Evolutionary conservation across 2,888 invertebrate species (phyloP).

Genomic region (Polia nebulosa): DNA sequence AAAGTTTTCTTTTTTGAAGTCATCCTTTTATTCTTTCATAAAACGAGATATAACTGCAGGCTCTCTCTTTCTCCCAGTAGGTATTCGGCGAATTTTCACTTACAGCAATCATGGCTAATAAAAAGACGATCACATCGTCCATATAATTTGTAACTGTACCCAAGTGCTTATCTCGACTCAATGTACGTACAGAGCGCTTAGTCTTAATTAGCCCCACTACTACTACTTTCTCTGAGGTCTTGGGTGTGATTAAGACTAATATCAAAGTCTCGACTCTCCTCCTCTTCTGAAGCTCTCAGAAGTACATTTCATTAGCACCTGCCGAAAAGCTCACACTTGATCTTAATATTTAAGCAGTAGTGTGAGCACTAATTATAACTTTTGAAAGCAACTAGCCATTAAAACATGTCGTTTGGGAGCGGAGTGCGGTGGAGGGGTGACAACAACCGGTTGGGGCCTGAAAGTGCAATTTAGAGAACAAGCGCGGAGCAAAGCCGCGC

Average conservation of each 20-base stretch:
- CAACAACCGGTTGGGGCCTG: constrained; percentile 62
- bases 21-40: constrained; percentile 3
- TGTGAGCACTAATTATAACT: constrained; percentile 33
- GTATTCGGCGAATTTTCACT: neutral
- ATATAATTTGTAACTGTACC: neutral
- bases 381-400: constrained; percentile 45
- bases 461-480: constrained; percentile 65
- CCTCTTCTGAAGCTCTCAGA: neutral
- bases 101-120: neutral
- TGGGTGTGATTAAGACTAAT: constrained; percentile 2
- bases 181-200: neutral
- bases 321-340: constrained; percentile 10
- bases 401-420: constrained; percentile 32
- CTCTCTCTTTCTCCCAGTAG: neutral
- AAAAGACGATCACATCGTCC: neutral
- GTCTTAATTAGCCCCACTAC: neutral
- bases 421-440: constrained; percentile 35
- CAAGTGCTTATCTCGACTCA: neutral
- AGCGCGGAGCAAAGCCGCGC: constrained; percentile 45
- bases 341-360: constrained; percentile 29
- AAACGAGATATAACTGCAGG: neutral
- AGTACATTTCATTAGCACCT: neutral
- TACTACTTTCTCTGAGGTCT: neutral
- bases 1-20: constrained; percentile 26
- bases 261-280: neutral